These are phyloP conservation scores for Orthosia cruda DNA, from an alignment of 2,888 invertebrate species.

Conservation along the genomic window DNA sequence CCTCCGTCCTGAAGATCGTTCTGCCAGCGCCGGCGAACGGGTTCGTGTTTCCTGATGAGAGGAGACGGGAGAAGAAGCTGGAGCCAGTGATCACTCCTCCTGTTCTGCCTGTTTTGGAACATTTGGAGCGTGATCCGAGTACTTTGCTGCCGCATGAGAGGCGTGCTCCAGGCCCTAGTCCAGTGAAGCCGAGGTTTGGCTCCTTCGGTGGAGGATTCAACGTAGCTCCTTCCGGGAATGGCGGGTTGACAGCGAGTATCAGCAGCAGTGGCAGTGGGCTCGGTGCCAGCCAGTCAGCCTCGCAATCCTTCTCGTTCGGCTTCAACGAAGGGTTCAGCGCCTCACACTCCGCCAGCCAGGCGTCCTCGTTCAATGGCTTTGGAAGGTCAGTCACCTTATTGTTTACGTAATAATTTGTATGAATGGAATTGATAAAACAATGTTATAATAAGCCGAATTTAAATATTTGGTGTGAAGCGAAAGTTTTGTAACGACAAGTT, in stretches of 20 bases:
- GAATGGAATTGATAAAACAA: background rate
- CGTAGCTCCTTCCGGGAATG: constrained; percentile 84
- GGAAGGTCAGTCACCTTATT: constrained; percentile 84
- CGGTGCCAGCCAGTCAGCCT: constrained; percentile 87
- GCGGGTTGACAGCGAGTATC: constrained; percentile 87
- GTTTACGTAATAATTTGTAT: constrained; percentile 29
- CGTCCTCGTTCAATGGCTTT: constrained; percentile 88
- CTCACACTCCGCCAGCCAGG: constrained; percentile 89
- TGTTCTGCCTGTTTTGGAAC: constrained; percentile 88
- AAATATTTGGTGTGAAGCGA: background rate
- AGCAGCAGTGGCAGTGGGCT: constrained; percentile 87
- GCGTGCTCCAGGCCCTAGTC: constrained; percentile 54
- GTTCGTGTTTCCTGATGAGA: constrained; percentile 86
- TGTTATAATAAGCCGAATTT: background rate
- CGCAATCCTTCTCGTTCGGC: constrained; percentile 89
- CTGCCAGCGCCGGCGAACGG: constrained; percentile 82
- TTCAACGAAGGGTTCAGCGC: constrained; percentile 89
- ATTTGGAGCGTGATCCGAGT: constrained; percentile 90
- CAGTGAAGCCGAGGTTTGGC: constrained; percentile 84
- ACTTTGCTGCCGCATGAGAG: constrained; percentile 85
- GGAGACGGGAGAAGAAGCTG: constrained; percentile 82
- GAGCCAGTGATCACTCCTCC: constrained; percentile 90
- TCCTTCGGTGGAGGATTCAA: constrained; percentile 85
- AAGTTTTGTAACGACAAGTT: constrained; percentile 1
- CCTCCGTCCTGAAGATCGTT: constrained; percentile 72